Base-by-base conservation (phyloP, 1,140 invertebrate genomes). In the Drosophila mojavensis region DNA sequence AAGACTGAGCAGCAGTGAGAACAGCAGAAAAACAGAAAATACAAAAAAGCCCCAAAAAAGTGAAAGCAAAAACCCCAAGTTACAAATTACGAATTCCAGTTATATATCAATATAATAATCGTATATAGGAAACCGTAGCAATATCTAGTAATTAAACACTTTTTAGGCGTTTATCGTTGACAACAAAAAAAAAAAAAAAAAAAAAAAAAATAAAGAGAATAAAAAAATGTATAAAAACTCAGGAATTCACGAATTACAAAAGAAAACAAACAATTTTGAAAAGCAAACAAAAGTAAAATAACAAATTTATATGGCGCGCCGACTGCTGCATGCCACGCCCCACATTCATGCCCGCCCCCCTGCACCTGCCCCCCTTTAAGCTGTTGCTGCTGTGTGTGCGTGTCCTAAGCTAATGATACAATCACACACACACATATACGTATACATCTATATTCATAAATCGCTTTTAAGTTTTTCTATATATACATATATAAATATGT, bases 1-100 rank as follows among this genome's bases (percentile, higher is more conserved):
- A 88, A 88, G 83, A 88, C 83, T 88, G 83, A 88, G 61, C 84
- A 88, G 82, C 78, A 81, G 82, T 76, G 74, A 65, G 70, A 76
- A 86, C 63, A 86, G 65, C 75, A 83, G 60, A 33, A 51, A 15
- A 51, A 50, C 48, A 6, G 53, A 48, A 48, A 58, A 50, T n/a
- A 33, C 51, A 17, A 73, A 47, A 51, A 24, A 10, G 20, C 2
- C 50, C 50, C 73, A 78, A 33, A 47, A 20, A 48, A 50, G 20
- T 26, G 20, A 50, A 50, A 13, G 17, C 5, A 61, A 48, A 48
- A 67, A 20, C 54, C 36, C 54, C n/a, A 47, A 60, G 56, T 59
- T 75, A 75, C 60, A 61, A 68, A 73, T 39, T 58, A 50, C 10
- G 61, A 64, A 56, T 66, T 70, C 54, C 63, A 61, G 45, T 36